Evolutionary conservation across 2,797 vertebrate genomes (phyloP).

Genomic region (Calcarius lapponicus): DNA sequence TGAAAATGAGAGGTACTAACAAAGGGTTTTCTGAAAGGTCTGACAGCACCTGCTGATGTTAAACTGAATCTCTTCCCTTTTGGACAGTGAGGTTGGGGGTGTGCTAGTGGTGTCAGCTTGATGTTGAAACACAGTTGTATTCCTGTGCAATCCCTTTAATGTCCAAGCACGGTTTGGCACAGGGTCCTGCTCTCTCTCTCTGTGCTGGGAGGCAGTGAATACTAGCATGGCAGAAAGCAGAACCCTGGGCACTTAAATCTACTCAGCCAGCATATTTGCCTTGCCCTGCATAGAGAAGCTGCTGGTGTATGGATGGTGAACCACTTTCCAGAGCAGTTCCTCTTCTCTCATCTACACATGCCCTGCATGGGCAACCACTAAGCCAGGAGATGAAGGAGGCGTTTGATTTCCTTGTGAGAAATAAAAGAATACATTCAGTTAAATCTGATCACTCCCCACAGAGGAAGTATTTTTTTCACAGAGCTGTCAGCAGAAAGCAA

Average conservation of each 20-base stretch:
- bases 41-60: background rate
- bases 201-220: background rate
- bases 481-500: constrained; percentile 4
- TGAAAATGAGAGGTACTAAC: background rate
- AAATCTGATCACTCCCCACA: background rate
- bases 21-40: background rate
- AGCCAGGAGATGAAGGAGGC: background rate
- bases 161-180: background rate
- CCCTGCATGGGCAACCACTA: background rate
- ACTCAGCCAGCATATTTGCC: background rate
- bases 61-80: background rate
- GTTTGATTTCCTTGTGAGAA: background rate
- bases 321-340: background rate
- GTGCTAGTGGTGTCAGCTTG: background rate
- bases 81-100: rapidly evolving
- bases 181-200: background rate
- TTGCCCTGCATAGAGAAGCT: rapidly evolving
- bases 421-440: background rate
- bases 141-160: background rate
- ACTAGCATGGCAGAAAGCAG: background rate
- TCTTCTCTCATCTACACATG: background rate
- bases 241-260: background rate
- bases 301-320: rapidly evolving
- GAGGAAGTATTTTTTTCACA: background rate
- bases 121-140: background rate